A percentile compares a stretch with the other conserved stretches of the same genome.
Evolutionary conservation across 2,113 vertebrate genomes (phyloP).

Genomic region (Plotosus lineatus): DNA sequence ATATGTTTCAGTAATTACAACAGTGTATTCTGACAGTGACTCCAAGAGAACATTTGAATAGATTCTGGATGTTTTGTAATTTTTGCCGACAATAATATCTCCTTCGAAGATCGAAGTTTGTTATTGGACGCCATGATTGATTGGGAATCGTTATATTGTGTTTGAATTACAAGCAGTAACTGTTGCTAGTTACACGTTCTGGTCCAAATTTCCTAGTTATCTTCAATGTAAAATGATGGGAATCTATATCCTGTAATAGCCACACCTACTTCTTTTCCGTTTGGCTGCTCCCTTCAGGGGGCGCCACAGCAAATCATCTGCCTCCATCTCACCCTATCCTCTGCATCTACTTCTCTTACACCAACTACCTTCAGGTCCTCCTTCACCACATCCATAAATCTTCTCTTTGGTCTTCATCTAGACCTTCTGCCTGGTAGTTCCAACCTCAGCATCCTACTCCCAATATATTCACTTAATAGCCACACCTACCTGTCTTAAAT

Average conservation of each 20-base stretch:
- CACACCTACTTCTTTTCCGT: too few relatives aligned
- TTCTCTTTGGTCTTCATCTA: too few relatives aligned
- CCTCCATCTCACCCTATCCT: too few relatives aligned
- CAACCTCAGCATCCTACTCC: too few relatives aligned
- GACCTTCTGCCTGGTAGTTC: too few relatives aligned
- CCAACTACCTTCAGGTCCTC: too few relatives aligned
- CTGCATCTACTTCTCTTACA: too few relatives aligned
- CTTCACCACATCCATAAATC: too few relatives aligned
- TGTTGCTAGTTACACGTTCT: not conserved
- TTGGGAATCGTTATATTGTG: not conserved
- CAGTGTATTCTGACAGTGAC: not conserved
- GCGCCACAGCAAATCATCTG: too few relatives aligned
- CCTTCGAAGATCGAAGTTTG: not conserved
- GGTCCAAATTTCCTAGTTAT: not conserved
- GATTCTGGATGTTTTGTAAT: not conserved
- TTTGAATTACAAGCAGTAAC: not conserved
- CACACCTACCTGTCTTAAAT: not conserved
- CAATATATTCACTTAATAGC: too few relatives aligned
- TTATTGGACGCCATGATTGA: not conserved
- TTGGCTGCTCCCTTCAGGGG: too few relatives aligned
- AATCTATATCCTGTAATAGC: not conserved
- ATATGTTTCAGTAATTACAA: conserved; percentile 5
- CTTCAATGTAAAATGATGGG: not conserved
- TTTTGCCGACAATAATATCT: not conserved
- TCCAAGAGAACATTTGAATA: not conserved